Base-by-base conservation (phyloP, 2,113 vertebrate species). In the Oenanthe oenanthe region DNA sequence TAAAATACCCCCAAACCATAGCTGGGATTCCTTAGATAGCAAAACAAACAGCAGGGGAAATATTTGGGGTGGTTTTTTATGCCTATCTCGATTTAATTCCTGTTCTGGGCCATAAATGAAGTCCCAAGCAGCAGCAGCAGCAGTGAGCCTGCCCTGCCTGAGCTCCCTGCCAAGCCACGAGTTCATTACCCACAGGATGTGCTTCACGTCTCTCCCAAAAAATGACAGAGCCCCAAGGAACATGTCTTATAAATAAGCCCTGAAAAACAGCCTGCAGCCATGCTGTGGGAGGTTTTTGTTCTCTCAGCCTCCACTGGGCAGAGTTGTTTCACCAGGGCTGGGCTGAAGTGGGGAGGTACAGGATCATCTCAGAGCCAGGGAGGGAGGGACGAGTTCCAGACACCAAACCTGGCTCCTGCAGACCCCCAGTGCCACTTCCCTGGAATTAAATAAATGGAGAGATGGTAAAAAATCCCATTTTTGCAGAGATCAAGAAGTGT, bases 341-440 rank as follows among this genome's bases (percentile, higher is more conserved):
- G 36, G 66, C 2, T 75, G 50, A 21, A 40, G 12, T 0, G 15
- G 48, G 6, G 7, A 8, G 13, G 48, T 12, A 2, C 61, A 17
- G 14, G 24, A 36, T 42, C 28, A 4, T 11, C 26, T 24, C 73
- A 17, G 9, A 28, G 24, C 36, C 17, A 20, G 36, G 42, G 2
- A 22, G 47, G 73, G 50, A 75, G 65, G 58, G 65, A 32, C 0
- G 4, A 75, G 24, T 47, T 75, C 48, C 54, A 32, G 54, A 11
- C 40, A 12, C 32, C 1, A 14, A 60, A 40, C 26, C 25, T 3
- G 2, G 28, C 32, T 22, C 36, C 70, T 60, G 6, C 34, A n/a
- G 48, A 75, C 50, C 24, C 42, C 82, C 9, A 25, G 17, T 19
- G 17, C 21, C 53, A 3, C 45, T 18, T 48, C 45, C 58, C 50